These are phyloP conservation scores for Diuraphis noxia DNA, from an alignment of 1,140 invertebrate species.

Conservation along the genomic window DNA sequence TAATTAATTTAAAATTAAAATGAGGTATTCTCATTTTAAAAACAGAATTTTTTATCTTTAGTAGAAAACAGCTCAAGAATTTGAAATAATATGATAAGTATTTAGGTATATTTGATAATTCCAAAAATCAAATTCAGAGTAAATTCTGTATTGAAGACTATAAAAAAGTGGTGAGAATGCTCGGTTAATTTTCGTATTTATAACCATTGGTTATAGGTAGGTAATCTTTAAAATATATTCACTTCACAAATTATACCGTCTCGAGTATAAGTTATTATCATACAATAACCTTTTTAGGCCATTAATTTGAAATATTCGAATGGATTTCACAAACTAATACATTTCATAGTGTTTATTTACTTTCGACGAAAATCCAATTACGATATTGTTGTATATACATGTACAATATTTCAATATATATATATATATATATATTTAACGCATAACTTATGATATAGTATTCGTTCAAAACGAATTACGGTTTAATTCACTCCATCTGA, in stretches of 20 bases:
- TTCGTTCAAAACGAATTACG: background rate
- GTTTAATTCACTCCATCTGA: background rate
- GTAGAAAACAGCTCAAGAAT: background rate
- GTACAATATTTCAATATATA: background rate
- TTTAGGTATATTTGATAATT: too few species aligned
- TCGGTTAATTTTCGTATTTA: background rate
- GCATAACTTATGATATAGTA: background rate
- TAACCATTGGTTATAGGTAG: background rate
- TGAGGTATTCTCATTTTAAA: background rate
- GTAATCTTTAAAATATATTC: background rate
- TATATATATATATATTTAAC: background rate
- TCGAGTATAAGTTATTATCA: background rate
- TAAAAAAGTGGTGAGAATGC: background rate
- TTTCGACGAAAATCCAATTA: background rate
- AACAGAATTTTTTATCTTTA: background rate
- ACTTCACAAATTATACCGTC: background rate
- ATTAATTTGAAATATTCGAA: background rate
- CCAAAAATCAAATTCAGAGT: background rate
- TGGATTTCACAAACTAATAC: background rate
- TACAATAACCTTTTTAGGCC: background rate
- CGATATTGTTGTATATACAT: background rate
- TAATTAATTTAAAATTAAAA: background rate
- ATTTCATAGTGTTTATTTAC: conserved; percentile 18
- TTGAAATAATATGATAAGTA: background rate
- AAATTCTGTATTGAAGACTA: background rate